phyloP scores from a whole-genome alignment of 1,140 invertebrate genomes.

The Monochamus saltuarius region DNA sequence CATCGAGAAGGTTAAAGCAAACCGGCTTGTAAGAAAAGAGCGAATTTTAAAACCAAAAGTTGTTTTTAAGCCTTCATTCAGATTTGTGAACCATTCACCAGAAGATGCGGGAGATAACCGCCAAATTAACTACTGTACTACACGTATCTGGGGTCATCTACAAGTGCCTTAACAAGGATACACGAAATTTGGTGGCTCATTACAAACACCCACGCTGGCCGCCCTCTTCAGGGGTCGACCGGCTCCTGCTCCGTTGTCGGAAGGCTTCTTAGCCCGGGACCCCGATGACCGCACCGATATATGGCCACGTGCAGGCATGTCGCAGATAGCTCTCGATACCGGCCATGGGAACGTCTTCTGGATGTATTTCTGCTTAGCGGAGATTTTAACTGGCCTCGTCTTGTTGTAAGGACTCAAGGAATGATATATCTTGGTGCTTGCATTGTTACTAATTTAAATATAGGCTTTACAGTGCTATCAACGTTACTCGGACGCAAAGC shows the following conservation, averaged over 20 bases:
- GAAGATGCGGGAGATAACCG: constrained; percentile 5
- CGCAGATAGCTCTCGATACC: constrained; percentile 28
- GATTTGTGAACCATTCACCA: too few species aligned
- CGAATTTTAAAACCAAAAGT: too few species aligned
- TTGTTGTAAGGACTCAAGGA: not conserved
- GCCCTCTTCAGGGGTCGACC: not conserved
- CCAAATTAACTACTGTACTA: constrained; percentile 31
- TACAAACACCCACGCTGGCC: constrained; percentile 28
- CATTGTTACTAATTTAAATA: too few species aligned
- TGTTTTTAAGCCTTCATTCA: too few species aligned
- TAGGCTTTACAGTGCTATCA: too few species aligned
- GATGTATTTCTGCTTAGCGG: too few species aligned
- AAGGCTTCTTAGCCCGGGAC: constrained; percentile 19
- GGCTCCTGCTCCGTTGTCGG: constrained; percentile 27
- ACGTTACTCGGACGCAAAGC: too few species aligned
- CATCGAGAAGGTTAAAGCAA: too few species aligned
- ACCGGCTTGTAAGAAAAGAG: too few species aligned
- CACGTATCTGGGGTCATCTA: constrained; percentile 25
- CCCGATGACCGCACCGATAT: constrained; percentile 31
- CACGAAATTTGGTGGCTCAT: constrained; percentile 33
- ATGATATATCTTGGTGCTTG: too few species aligned
- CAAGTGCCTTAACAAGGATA: constrained; percentile 31
- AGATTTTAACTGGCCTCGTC: constrained; percentile 1
- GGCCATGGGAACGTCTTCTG: constrained; percentile 21
- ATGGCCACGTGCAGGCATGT: constrained; percentile 33